Conservation (phyloP, 1,140 invertebrate genomes). For the Sweltsa coloradensis region DNA sequence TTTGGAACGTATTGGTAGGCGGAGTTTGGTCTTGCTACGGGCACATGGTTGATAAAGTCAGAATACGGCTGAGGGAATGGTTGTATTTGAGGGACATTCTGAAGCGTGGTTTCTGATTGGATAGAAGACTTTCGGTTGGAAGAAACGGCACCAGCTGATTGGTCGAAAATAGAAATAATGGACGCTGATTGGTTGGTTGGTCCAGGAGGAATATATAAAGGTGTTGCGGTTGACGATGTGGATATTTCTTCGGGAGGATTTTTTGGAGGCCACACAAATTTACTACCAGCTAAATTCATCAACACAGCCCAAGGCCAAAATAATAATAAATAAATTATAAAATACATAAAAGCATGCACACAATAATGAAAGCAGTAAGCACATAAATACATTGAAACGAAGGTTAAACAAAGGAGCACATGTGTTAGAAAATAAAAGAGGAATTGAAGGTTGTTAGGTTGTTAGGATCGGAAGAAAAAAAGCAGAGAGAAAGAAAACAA, state of each 20-base stretch:
- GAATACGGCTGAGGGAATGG: background rate
- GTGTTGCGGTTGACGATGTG: conserved; percentile 11
- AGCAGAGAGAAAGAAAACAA: too few relatives aligned
- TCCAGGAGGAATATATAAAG: conserved; percentile 10
- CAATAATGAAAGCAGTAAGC: background rate
- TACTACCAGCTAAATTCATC: conserved; percentile 7
- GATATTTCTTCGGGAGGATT: conserved; percentile 16
- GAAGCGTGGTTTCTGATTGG: background rate
- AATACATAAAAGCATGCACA: conserved; percentile 1
- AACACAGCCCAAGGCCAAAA: background rate
- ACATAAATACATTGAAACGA: background rate
- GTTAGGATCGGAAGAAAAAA: too few relatives aligned
- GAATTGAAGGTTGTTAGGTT: too few relatives aligned
- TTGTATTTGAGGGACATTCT: background rate
- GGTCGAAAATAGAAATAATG: background rate
- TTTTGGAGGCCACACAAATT: conserved; percentile 45
- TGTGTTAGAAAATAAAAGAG: too few relatives aligned
- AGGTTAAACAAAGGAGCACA: too few relatives aligned
- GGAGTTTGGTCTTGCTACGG: too few relatives aligned
- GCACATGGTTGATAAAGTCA: background rate
- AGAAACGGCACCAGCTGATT: background rate
- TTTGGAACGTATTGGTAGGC: too few relatives aligned
- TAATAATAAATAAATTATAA: background rate
- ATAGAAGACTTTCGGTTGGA: background rate
- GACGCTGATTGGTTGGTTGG: conserved; percentile 3